These are phyloP conservation scores for Mimas tiliae DNA, from an alignment of 2,888 invertebrate species.

Conservation along the genomic window DNA sequence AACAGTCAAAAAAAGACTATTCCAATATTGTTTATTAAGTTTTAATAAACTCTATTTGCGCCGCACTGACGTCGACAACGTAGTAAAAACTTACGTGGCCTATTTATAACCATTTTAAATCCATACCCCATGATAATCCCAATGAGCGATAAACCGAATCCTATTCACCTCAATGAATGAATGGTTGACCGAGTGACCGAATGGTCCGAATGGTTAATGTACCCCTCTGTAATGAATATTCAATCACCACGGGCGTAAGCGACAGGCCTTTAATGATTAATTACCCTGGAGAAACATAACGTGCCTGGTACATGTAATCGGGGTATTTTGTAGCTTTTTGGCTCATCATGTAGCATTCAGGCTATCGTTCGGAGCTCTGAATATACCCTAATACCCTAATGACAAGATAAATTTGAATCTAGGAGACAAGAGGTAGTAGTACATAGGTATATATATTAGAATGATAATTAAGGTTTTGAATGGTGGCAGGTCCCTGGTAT, in stretches of 20 bases:
- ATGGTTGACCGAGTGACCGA: slow-evolving; percentile 13
- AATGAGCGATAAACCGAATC: background rate
- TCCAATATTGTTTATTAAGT: too few species aligned
- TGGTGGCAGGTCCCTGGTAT: too few species aligned
- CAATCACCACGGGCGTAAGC: background rate
- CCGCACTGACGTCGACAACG: too few species aligned
- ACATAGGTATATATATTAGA: too few species aligned
- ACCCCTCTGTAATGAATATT: slow-evolving; percentile 21
- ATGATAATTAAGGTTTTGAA: too few species aligned
- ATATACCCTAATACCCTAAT: background rate
- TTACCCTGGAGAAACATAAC: slow-evolving; percentile 2
- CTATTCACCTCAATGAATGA: slow-evolving; percentile 11
- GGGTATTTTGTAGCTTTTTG: slow-evolving; percentile 2
- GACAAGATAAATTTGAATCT: background rate
- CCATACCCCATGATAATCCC: too few species aligned
- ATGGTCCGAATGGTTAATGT: slow-evolving; percentile 12
- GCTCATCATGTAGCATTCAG: background rate
- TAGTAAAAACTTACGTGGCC: too few species aligned
- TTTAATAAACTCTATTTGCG: too few species aligned
- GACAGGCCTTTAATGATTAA: slow-evolving; percentile 11
- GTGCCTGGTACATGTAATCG: slow-evolving; percentile 5
- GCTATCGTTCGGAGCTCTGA: background rate
- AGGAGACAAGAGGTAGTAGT: background rate
- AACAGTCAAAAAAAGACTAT: too few species aligned
- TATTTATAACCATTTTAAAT: too few species aligned